phyloP scores from a whole-genome alignment of 2,888 invertebrate genomes.

The Danaus chrysippus region DNA sequence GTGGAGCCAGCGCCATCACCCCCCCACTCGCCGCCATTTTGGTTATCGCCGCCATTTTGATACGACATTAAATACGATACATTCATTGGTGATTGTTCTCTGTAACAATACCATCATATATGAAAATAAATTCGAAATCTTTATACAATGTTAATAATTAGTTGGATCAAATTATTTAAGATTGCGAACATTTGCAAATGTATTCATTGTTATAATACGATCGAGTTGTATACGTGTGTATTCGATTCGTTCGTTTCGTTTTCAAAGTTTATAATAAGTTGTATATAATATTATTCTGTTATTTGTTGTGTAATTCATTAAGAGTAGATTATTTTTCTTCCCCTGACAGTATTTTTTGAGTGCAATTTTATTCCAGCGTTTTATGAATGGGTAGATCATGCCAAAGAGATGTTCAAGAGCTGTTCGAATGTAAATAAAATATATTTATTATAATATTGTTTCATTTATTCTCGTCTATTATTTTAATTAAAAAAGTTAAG shows the following conservation, averaged over 20 bases:
- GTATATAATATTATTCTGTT: conserved; percentile 43
- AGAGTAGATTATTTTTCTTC: conserved; percentile 27
- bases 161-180: conserved; percentile 11
- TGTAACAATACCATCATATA: background rate
- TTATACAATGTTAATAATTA: conserved; percentile 4
- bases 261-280: conserved; percentile 42
- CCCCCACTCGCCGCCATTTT: conserved; percentile 45
- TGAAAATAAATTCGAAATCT: conserved; percentile 3
- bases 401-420: conserved; percentile 72
- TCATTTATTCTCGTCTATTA: conserved; percentile 38
- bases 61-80: conserved; percentile 40
- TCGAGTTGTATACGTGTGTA: background rate
- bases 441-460: conserved; percentile 49
- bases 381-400: conserved; percentile 64
- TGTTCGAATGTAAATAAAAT: conserved; percentile 61
- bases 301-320: conserved; percentile 29
- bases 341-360: conserved; percentile 63
- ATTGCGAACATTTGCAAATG: conserved; percentile 34
- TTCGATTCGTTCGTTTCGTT: conserved; percentile 37
- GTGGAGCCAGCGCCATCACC: conserved; percentile 48
- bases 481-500: conserved; percentile 10
- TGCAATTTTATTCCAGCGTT: conserved; percentile 57
- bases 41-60: conserved; percentile 48
- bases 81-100: background rate
- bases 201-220: conserved; percentile 3